phyloP scores from a whole-genome alignment of 2,888 invertebrate species.

The Coremacera marginata region DNA sequence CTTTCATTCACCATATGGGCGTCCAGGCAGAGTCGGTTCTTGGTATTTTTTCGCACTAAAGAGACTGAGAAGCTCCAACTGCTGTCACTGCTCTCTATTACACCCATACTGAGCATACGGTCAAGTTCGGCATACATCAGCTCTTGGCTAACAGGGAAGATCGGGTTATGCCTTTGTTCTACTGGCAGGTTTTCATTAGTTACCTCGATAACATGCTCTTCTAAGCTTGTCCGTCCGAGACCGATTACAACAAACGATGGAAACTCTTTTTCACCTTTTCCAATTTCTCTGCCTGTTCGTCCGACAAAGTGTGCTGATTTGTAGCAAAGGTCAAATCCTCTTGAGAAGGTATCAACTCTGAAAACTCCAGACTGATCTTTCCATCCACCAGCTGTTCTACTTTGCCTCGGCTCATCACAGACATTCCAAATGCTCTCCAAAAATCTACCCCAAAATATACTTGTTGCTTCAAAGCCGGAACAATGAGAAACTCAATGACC shows the following conservation, averaged over 20 bases:
- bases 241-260: neutral
- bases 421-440: slow-evolving; percentile 22
- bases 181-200: too few species aligned
- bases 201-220: slow-evolving; percentile 14
- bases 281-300: too few species aligned
- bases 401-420: slow-evolving; percentile 4
- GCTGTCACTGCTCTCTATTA: too few species aligned
- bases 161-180: slow-evolving; percentile 28
- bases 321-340: too few species aligned
- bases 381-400: too few species aligned
- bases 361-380: too few species aligned
- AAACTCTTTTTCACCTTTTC: neutral
- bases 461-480: slow-evolving; percentile 20
- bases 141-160: slow-evolving; percentile 29
- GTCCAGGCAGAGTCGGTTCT: slow-evolving; percentile 54
- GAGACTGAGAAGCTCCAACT: too few species aligned
- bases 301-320: too few species aligned
- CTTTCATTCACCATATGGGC: slow-evolving; percentile 54
- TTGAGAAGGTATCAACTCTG: too few species aligned
- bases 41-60: slow-evolving; percentile 47
- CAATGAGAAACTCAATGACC: slow-evolving; percentile 28
- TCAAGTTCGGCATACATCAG: slow-evolving; percentile 28
- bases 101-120: slow-evolving; percentile 22
- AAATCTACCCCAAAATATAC: slow-evolving; percentile 30
- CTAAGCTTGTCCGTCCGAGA: slow-evolving; percentile 16